phyloP scores from a whole-genome alignment of 2,113 vertebrate species.

The Gyps fulvus region DNA sequence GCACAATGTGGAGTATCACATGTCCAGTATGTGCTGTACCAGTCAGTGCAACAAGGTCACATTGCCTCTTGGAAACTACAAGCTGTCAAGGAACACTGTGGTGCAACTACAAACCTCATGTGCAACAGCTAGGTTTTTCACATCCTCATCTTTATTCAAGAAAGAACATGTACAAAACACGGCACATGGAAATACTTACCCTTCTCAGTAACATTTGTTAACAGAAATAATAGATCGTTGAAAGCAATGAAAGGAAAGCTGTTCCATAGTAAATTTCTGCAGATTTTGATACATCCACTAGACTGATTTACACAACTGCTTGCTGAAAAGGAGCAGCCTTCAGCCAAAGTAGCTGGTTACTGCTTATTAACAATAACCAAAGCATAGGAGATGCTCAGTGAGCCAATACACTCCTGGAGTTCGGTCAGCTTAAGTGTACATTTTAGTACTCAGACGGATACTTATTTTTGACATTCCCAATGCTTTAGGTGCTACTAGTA shows the following conservation, averaged over 20 bases:
- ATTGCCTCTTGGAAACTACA: neutral
- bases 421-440: neutral
- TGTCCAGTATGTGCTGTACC: neutral
- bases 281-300: neutral
- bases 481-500: neutral
- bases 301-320: neutral
- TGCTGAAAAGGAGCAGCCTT: neutral
- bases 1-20: rapidly evolving
- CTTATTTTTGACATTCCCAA: neutral
- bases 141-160: slow-evolving; percentile 22
- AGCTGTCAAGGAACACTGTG: neutral
- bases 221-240: neutral
- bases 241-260: neutral
- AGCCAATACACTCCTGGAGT: neutral
- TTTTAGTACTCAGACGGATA: neutral
- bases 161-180: neutral
- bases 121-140: neutral
- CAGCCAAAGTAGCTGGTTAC: neutral
- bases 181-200: neutral
- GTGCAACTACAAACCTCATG: neutral
- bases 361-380: neutral
- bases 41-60: neutral
- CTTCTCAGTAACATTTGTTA: neutral
- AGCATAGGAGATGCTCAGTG: neutral
- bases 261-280: neutral